A percentile compares a stretch with the other conserved stretches of the same genome.
phyloP scores from a whole-genome alignment of 2,797 vertebrate species.

The Rhynchotus rufescens region DNA sequence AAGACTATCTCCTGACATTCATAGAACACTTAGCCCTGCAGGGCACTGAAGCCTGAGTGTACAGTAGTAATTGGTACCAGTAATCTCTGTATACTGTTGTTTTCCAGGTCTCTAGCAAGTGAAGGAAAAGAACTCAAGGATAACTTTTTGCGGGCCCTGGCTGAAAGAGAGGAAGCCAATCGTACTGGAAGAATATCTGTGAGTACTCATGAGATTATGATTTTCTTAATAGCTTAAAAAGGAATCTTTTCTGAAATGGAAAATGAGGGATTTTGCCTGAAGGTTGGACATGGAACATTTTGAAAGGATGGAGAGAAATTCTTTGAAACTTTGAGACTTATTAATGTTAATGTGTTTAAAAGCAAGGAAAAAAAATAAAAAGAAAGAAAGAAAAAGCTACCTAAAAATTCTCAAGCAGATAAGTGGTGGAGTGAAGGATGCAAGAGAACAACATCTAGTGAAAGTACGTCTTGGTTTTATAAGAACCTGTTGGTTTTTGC shows the following conservation, averaged over 20 bases:
- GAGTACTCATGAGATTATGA: slow-evolving; percentile 77
- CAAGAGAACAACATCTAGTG: neutral
- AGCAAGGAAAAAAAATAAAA: neutral
- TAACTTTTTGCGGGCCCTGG: slow-evolving; percentile 87
- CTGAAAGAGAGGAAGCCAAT: slow-evolving; percentile 87
- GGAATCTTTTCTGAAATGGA: neutral
- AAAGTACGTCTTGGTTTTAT: neutral
- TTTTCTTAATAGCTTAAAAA: neutral
- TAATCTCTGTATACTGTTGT: neutral
- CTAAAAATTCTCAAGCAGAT: neutral
- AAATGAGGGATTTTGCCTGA: accelerated
- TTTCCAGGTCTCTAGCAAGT: slow-evolving; percentile 85
- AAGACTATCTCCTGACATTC: neutral
- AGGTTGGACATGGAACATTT: accelerated
- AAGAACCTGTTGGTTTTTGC: neutral
- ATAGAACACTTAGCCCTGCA: neutral
- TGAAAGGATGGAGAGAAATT: neutral
- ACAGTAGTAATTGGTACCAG: neutral
- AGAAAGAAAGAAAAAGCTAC: neutral
- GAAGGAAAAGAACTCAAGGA: slow-evolving; percentile 86
- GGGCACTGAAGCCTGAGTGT: neutral
- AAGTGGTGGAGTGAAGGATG: neutral
- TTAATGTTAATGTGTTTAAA: neutral
- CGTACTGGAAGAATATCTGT: slow-evolving; percentile 85
- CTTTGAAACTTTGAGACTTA: neutral